Conservation (phyloP, 1,140 invertebrate genomes). For the Drosophila cardini region DNA sequence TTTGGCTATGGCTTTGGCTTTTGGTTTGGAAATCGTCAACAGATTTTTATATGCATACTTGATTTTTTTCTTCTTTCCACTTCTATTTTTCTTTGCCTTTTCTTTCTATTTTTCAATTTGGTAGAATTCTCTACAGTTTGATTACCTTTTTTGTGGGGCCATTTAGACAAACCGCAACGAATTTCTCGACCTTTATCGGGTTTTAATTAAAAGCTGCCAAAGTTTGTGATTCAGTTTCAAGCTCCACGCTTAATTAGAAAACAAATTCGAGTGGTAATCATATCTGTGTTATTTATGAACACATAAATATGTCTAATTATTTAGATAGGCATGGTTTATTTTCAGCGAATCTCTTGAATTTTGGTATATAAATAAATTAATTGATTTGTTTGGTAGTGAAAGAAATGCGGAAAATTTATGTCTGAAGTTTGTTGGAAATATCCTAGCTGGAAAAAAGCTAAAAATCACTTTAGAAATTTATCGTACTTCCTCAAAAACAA, state of each 20-base stretch:
- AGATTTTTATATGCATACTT: conserved; percentile 41
- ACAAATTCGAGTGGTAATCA: conserved; percentile 46
- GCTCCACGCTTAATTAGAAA: conserved; percentile 45
- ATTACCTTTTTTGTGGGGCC: conserved; percentile 51
- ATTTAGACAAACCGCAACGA: conserved; percentile 74
- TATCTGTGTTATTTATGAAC: conserved; percentile 75
- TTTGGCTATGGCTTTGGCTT: conserved; percentile 52
- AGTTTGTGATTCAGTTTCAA: conserved; percentile 40
- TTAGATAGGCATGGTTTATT: conserved; percentile 58
- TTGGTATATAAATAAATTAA: conserved; percentile 43
- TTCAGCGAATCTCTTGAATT: neutral
- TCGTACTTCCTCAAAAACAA: no score
- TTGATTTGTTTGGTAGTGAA: conserved; percentile 10
- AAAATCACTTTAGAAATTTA: no score
- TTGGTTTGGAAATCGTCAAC: conserved; percentile 57
- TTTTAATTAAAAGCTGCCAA: conserved; percentile 78
- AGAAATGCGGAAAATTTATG: neutral
- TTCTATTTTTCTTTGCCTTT: neutral
- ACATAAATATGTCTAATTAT: conserved; percentile 81
- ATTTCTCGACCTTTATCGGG: conserved; percentile 64
- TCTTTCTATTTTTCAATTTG: conserved; percentile 18
- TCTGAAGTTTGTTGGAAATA: neutral
- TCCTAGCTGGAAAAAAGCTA: no score
- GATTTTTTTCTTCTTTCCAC: conserved; percentile 26
- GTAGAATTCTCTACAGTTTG: conserved; percentile 42